Evolutionary conservation across 2,113 vertebrate species (phyloP).

Genomic region (Progne subis): DNA sequence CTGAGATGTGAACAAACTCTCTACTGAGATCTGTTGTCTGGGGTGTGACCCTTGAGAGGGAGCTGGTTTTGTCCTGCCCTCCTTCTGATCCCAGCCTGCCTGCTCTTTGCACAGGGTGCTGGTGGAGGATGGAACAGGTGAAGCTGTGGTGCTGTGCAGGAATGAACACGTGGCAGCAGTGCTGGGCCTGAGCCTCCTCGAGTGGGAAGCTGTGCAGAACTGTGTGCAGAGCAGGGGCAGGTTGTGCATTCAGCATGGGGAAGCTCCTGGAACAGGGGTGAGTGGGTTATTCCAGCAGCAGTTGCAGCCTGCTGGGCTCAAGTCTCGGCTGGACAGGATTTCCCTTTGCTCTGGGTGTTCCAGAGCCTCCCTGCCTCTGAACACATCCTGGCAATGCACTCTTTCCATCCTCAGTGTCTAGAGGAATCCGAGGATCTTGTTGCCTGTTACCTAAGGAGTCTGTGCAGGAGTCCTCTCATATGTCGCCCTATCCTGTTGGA

Average conservation of each 20-base stretch:
- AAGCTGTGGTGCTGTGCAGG: constrained; percentile 77
- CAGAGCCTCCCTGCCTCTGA: neutral
- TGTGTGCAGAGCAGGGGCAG: constrained; percentile 77
- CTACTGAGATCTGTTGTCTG: neutral
- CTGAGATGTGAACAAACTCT: neutral
- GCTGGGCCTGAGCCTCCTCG: constrained; percentile 69
- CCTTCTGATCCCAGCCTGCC: constrained; percentile 49
- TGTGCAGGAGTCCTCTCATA: constrained; percentile 60
- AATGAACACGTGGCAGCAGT: constrained; percentile 69
- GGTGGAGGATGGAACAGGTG: constrained; percentile 84
- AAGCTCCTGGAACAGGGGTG: constrained; percentile 67
- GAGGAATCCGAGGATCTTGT: constrained; percentile 46
- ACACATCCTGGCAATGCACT: neutral
- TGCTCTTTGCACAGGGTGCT: constrained; percentile 67
- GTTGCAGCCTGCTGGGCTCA: neutral
- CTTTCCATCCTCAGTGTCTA: constrained; percentile 24
- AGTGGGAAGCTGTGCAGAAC: constrained; percentile 84
- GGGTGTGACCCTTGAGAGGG: neutral
- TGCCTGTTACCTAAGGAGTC: constrained; percentile 54
- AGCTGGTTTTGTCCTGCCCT: neutral
- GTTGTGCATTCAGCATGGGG: constrained; percentile 67
- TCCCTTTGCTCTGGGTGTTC: neutral
- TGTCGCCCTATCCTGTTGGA: constrained; percentile 59
- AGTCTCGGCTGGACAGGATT: neutral
- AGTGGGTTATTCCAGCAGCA: neutral